Evolutionary conservation across 2,888 invertebrate species (phyloP).

Genomic region (Phytoseiulus persimilis): DNA sequence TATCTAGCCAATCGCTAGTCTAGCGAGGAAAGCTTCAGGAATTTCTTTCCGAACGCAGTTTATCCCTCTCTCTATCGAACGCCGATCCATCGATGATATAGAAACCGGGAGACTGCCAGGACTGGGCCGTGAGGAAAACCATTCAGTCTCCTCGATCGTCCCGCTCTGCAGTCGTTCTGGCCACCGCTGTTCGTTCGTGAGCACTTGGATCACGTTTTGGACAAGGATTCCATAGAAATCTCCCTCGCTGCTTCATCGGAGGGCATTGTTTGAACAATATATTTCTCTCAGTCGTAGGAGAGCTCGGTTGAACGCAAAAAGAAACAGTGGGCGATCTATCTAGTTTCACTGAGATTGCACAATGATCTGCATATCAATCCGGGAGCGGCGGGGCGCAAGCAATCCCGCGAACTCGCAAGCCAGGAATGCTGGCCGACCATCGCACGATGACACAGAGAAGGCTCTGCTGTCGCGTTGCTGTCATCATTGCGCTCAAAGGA

Average conservation of each 20-base stretch:
- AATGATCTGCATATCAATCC: conserved; percentile 5
- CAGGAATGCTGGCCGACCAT: not conserved
- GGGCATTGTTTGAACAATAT: not conserved
- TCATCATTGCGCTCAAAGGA: not conserved
- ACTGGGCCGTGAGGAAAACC: too few species aligned
- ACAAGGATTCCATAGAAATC: not conserved
- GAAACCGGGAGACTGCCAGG: too few species aligned
- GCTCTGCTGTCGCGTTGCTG: not conserved
- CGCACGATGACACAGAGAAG: not conserved
- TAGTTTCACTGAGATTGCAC: not conserved
- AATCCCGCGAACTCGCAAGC: not conserved
- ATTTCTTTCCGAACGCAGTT: too few species aligned
- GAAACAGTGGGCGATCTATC: not conserved
- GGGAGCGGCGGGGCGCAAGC: not conserved
- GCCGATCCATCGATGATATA: too few species aligned
- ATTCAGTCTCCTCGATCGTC: too few species aligned
- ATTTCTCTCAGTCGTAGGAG: not conserved
- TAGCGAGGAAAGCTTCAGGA: too few species aligned
- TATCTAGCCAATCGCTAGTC: too few species aligned
- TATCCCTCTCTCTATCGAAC: too few species aligned
- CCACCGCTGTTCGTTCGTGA: too few species aligned
- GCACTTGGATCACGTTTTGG: too few species aligned
- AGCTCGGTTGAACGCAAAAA: not conserved
- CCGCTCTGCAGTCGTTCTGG: too few species aligned
- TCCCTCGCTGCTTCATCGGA: not conserved